A percentile compares a stretch with the other conserved stretches of the same genome.
Conservation (phyloP, 2,888 invertebrate species). For the Arrhopalites spinosus region DNA sequence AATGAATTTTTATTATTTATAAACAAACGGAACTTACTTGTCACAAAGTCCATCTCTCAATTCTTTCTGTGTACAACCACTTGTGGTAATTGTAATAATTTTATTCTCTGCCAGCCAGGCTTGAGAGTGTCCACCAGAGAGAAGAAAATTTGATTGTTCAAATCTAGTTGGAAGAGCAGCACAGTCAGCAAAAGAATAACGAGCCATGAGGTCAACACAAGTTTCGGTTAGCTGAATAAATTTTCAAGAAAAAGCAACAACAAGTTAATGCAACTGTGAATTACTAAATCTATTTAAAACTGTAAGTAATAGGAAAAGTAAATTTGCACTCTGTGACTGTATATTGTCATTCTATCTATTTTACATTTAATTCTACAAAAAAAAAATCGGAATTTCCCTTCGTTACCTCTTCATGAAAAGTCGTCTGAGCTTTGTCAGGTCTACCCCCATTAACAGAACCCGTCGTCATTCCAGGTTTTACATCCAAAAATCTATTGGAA, state of each 20-base stretch:
- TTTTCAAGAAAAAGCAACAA: too few species aligned
- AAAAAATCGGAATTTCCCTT: too few species aligned
- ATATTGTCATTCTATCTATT: too few species aligned
- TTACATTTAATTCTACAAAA: too few species aligned
- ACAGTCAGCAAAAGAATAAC: slow-evolving; percentile 79
- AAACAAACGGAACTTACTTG: too few species aligned
- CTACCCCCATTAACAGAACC: too few species aligned
- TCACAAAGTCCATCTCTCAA: slow-evolving; percentile 86
- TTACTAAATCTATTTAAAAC: too few species aligned
- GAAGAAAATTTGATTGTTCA: slow-evolving; percentile 69
- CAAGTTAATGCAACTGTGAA: too few species aligned
- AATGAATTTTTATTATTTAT: too few species aligned
- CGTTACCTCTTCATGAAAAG: slow-evolving; percentile 88
- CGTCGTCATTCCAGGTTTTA: slow-evolving; percentile 63
- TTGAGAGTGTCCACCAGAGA: slow-evolving; percentile 79
- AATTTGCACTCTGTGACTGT: too few species aligned
- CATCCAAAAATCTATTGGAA: slow-evolving; percentile 57
- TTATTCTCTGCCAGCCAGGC: slow-evolving; percentile 93
- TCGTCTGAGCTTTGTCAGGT: slow-evolving; percentile 68
- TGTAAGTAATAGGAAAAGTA: too few species aligned
- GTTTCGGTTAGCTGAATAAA: too few species aligned
- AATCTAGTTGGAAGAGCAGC: slow-evolving; percentile 78
- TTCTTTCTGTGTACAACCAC: slow-evolving; percentile 83
- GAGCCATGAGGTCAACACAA: slow-evolving; percentile 84
- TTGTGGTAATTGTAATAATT: slow-evolving; percentile 89